phyloP scores from a whole-genome alignment of 2,888 invertebrate species.

The Sinotaia quadrata region DNA sequence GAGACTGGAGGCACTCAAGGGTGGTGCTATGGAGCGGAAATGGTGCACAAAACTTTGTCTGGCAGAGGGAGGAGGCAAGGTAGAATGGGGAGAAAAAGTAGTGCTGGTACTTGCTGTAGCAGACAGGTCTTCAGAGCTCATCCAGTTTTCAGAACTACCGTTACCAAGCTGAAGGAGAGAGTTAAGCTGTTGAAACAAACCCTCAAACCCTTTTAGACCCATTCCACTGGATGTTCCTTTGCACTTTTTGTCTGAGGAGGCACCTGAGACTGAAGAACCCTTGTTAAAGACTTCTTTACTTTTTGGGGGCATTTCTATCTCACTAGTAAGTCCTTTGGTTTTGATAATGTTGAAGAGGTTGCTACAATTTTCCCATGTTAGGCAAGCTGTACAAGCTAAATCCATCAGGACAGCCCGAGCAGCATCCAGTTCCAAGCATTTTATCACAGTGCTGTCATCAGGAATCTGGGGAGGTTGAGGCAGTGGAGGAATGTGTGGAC shows the following conservation, averaged over 20 bases:
- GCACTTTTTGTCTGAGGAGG: neutral
- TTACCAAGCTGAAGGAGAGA: slow-evolving; percentile 23
- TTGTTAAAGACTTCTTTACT: neutral
- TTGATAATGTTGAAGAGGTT: slow-evolving; percentile 59
- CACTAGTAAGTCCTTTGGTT: slow-evolving; percentile 23
- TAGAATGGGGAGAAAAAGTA: neutral
- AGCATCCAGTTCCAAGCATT: slow-evolving; percentile 47
- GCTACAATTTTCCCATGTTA: slow-evolving; percentile 59
- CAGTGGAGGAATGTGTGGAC: slow-evolving; percentile 41
- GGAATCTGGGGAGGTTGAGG: slow-evolving; percentile 24
- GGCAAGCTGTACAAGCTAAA: slow-evolving; percentile 58
- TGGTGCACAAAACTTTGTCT: slow-evolving; percentile 50
- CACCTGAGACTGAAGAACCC: neutral
- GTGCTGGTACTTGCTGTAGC: neutral
- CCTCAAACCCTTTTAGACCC: slow-evolving; percentile 41
- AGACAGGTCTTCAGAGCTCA: slow-evolving; percentile 20
- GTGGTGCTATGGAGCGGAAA: slow-evolving; percentile 44
- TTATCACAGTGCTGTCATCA: slow-evolving; percentile 8
- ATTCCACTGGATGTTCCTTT: neutral
- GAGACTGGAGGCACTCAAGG: slow-evolving; percentile 40
- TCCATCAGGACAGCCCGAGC: slow-evolving; percentile 62
- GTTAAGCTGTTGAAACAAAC: slow-evolving; percentile 42
- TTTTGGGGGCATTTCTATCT: neutral
- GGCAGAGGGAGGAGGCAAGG: neutral
- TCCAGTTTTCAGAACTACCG: slow-evolving; percentile 13